These are phyloP conservation scores for Labrus mixtus DNA, from an alignment of 2,113 vertebrate genomes.

Conservation along the genomic window DNA sequence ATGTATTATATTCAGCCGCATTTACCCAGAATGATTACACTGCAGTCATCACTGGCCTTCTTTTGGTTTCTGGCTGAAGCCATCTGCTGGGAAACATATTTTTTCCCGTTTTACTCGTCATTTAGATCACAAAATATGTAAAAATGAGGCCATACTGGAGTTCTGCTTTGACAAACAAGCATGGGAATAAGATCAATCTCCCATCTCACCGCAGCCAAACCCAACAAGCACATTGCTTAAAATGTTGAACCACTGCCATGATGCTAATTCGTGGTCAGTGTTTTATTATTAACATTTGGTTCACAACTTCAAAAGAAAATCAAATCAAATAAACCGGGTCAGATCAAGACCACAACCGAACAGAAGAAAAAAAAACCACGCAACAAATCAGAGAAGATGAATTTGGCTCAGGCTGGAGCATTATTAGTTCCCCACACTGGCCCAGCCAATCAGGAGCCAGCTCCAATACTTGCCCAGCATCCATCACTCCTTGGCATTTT, in stretches of 20 bases:
- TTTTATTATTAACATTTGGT: background rate
- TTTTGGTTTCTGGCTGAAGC: background rate
- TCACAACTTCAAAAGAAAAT: background rate
- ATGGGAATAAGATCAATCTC: background rate
- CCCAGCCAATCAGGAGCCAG: slow-evolving; percentile 33
- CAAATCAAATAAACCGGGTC: background rate
- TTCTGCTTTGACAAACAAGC: background rate
- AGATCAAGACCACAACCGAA: background rate
- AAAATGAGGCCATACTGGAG: background rate
- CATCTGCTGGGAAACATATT: background rate
- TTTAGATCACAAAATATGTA: background rate
- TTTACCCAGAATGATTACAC: too few species aligned
- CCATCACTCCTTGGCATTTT: slow-evolving; percentile 51
- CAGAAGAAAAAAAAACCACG: too few species aligned
- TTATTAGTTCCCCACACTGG: background rate
- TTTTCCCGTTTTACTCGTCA: background rate
- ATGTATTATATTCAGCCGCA: too few species aligned
- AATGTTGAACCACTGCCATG: background rate
- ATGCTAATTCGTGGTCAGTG: background rate
- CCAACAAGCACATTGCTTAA: background rate
- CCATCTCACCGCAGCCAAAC: background rate
- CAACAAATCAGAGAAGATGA: background rate
- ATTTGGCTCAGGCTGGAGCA: background rate
- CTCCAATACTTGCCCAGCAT: slow-evolving; percentile 54
- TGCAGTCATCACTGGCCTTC: background rate